A percentile compares a stretch with the other conserved stretches of the same genome.
Conservation (phyloP, 92 coral and sea anemone species). For the Virgularia gustaviana region DNA sequence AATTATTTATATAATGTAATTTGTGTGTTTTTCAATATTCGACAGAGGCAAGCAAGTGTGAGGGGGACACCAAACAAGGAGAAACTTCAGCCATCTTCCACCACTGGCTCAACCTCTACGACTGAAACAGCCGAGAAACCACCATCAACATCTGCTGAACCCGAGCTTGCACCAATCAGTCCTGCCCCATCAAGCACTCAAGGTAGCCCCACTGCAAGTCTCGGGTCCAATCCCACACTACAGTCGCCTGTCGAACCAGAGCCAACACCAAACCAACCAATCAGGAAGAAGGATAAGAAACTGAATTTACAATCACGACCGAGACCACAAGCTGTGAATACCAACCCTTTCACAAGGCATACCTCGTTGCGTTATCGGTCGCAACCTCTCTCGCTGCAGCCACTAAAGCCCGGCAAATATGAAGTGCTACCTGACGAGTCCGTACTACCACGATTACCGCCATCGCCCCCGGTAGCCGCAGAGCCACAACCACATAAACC, state of each 20-base stretch:
- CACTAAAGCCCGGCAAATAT: slow-evolving; percentile 69
- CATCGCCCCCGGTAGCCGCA: slow-evolving; percentile 77
- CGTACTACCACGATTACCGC: slow-evolving; percentile 62
- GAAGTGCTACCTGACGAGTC: slow-evolving; percentile 78
- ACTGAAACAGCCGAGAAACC: slow-evolving; percentile 10
- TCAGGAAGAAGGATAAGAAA: slow-evolving; percentile 73
- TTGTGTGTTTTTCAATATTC: neutral
- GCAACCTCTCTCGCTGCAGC: slow-evolving; percentile 82
- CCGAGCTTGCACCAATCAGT: neutral
- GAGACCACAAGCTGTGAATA: slow-evolving; percentile 85
- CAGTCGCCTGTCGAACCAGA: slow-evolving; percentile 34
- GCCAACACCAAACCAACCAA: slow-evolving; percentile 44
- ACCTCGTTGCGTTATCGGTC: slow-evolving; percentile 93
- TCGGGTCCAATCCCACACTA: slow-evolving; percentile 46
- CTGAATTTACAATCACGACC: slow-evolving; percentile 81
- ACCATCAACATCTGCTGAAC: slow-evolving; percentile 5
- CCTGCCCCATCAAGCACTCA: slow-evolving; percentile 51
- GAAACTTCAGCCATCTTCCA: slow-evolving; percentile 11
- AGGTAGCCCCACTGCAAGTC: slow-evolving; percentile 31
- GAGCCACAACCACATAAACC: slow-evolving; percentile 14
- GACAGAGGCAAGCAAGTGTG: slow-evolving; percentile 25
- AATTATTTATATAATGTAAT: neutral
- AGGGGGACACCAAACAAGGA: slow-evolving; percentile 29
- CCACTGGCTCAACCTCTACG: slow-evolving; percentile 5
- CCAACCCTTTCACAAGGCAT: slow-evolving; percentile 96